Percentiles rank a stretch among this genome's conserved stretches.
Conservation (phyloP, 1,140 invertebrate genomes). For the Drosophila serrata region DNA sequence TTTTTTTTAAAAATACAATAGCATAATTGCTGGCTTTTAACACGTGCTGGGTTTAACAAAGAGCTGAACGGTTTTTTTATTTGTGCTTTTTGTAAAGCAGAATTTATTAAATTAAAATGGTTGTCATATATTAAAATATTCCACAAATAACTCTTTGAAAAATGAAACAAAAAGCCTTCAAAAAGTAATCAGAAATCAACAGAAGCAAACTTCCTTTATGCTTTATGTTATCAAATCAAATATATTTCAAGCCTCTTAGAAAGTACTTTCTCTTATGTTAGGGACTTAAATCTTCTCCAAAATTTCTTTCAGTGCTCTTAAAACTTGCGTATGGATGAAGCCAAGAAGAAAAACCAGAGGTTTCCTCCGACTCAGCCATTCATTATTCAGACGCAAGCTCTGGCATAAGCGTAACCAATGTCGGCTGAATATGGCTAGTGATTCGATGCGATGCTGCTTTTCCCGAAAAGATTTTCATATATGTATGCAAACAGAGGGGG, state of each 20-base stretch:
- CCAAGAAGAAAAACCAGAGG: conserved; percentile 32
- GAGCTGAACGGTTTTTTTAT: neutral
- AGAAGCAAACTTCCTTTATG: neutral
- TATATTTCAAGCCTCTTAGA: too few relatives aligned
- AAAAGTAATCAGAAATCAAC: neutral
- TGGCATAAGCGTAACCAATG: conserved; percentile 57
- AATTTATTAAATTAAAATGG: neutral
- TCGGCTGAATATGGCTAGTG: conserved; percentile 46
- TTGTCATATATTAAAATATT: neutral
- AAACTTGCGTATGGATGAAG: conserved; percentile 31
- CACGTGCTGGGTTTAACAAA: neutral
- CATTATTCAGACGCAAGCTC: conserved; percentile 49
- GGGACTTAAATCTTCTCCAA: accelerated
- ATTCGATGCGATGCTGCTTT: conserved; percentile 30
- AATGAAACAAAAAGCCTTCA: neutral
- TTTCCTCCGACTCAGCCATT: conserved; percentile 42
- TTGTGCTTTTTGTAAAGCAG: neutral
- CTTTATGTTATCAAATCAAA: too few relatives aligned
- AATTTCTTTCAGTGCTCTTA: conserved; percentile 17
- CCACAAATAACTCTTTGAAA: neutral
- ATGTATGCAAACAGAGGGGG: conserved; percentile 44
- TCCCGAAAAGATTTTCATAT: conserved; percentile 31
- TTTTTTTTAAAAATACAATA: neutral
- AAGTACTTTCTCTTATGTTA: neutral
- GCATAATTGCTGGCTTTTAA: too few relatives aligned